Conservation (phyloP, 2,113 vertebrate genomes). For the Entomyzon cyanotis region DNA sequence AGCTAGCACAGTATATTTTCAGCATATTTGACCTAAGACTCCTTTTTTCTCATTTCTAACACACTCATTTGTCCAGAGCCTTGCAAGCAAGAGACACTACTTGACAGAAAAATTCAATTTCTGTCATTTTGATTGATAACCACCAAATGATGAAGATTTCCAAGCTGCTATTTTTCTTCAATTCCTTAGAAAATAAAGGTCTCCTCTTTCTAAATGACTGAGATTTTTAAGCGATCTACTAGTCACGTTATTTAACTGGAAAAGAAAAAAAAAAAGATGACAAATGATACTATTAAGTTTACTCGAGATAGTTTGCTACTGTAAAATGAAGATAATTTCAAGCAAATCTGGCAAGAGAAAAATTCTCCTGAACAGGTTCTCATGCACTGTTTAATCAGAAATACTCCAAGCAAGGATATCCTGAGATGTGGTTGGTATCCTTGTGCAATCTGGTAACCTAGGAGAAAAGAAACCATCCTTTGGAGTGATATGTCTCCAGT, state of each 20-base stretch:
- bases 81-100: neutral
- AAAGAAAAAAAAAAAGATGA: neutral
- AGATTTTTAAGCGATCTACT: neutral
- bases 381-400: neutral
- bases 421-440: neutral
- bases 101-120: neutral
- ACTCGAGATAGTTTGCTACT: neutral
- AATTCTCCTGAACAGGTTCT: neutral
- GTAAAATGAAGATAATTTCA: conserved; percentile 17
- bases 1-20: neutral
- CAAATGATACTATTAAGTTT: neutral
- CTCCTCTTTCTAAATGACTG: neutral
- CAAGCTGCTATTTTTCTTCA: neutral
- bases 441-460: neutral
- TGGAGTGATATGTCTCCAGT: neutral
- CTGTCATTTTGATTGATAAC: conserved; percentile 19
- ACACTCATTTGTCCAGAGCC: neutral
- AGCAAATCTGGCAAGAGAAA: neutral
- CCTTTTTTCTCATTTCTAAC: neutral
- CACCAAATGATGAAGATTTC: neutral
- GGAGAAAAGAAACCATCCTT: neutral
- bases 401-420: neutral
- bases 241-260: neutral
- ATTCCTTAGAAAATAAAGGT: conserved; percentile 5
- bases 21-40: neutral